These are phyloP conservation scores for Oligia fasciuncula DNA, from an alignment of 2,888 invertebrate genomes.

Conservation along the genomic window DNA sequence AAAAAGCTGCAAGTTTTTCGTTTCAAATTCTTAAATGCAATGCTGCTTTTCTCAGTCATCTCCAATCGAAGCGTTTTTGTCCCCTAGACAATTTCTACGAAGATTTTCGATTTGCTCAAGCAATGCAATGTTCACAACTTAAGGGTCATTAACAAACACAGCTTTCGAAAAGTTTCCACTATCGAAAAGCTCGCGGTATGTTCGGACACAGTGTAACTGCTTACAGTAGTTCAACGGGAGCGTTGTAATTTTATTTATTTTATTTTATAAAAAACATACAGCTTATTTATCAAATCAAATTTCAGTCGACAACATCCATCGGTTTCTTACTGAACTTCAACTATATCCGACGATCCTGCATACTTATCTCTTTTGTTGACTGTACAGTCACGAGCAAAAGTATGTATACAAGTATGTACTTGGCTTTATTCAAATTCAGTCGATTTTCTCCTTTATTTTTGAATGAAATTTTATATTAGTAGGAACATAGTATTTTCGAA, in stretches of 20 bases:
- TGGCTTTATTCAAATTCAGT: too few relatives aligned
- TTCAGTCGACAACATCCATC: too few relatives aligned
- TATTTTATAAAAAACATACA: too few relatives aligned
- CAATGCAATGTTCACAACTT: slow-evolving; percentile 11
- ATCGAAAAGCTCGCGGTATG: slow-evolving; percentile 60
- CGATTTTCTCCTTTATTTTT: too few relatives aligned
- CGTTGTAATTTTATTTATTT: neutral
- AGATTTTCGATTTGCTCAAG: slow-evolving; percentile 36
- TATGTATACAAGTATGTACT: too few relatives aligned
- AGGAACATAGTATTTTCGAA: too few relatives aligned
- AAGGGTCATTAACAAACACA: slow-evolving; percentile 52
- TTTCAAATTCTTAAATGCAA: neutral
- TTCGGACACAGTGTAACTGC: slow-evolving; percentile 4
- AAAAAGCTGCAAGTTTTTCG: neutral
- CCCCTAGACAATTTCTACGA: slow-evolving; percentile 1
- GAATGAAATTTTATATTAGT: too few relatives aligned
- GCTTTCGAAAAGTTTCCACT: slow-evolving; percentile 47
- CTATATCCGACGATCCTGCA: too few relatives aligned
- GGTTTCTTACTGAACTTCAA: too few relatives aligned
- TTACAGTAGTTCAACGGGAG: slow-evolving; percentile 10
- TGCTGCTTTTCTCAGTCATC: slow-evolving; percentile 14
- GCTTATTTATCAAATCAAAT: too few relatives aligned
- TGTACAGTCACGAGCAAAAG: too few relatives aligned
- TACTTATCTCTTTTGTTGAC: too few relatives aligned
- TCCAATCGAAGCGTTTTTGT: slow-evolving; percentile 6